A percentile compares a stretch with the other conserved stretches of the same genome.
Conservation (phyloP, 2,888 invertebrate species). For the Pseudeuparius sepicola region DNA sequence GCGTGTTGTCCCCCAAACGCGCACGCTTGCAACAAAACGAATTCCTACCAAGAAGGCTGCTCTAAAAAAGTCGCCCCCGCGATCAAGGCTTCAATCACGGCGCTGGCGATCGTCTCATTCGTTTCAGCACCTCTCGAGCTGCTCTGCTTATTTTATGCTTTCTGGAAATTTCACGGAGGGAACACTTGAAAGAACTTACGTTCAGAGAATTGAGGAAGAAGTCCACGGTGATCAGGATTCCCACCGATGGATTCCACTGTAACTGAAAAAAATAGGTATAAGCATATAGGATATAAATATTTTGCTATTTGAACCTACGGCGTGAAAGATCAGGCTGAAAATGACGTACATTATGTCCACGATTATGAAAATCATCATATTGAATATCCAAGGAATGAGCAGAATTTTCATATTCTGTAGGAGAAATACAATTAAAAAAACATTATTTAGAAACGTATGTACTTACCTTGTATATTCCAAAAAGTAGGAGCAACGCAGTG, state of each 20-base stretch:
- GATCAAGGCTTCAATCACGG: too few relatives aligned
- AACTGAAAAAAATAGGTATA: slow-evolving; percentile 49
- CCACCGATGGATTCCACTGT: slow-evolving; percentile 62
- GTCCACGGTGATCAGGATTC: slow-evolving; percentile 66
- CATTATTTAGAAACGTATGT: slow-evolving; percentile 8
- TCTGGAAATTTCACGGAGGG: too few relatives aligned
- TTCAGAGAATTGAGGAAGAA: slow-evolving; percentile 68
- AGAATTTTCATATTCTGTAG: slow-evolving; percentile 60
- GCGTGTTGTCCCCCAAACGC: too few relatives aligned
- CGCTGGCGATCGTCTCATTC: too few relatives aligned
- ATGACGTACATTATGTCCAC: slow-evolving; percentile 58
- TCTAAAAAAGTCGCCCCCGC: too few relatives aligned
- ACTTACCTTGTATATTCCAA: slow-evolving; percentile 62
- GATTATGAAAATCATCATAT: slow-evolving; percentile 53
- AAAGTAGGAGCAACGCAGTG: slow-evolving; percentile 54
- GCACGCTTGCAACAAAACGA: too few relatives aligned
- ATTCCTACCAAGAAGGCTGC: too few relatives aligned
- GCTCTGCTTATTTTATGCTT: too few relatives aligned
- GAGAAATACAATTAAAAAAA: slow-evolving; percentile 21
- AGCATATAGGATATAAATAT: too few relatives aligned
- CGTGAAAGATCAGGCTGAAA: slow-evolving; percentile 54
- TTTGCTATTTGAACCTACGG: slow-evolving; percentile 51
- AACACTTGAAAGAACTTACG: too few relatives aligned
- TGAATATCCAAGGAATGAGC: slow-evolving; percentile 65
- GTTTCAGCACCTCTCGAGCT: too few relatives aligned